Percentiles rank a stretch among this genome's conserved stretches.
Evolutionary conservation across 2,797 vertebrate species (phyloP).

Genomic region (Ptychadena robeensis): DNA sequence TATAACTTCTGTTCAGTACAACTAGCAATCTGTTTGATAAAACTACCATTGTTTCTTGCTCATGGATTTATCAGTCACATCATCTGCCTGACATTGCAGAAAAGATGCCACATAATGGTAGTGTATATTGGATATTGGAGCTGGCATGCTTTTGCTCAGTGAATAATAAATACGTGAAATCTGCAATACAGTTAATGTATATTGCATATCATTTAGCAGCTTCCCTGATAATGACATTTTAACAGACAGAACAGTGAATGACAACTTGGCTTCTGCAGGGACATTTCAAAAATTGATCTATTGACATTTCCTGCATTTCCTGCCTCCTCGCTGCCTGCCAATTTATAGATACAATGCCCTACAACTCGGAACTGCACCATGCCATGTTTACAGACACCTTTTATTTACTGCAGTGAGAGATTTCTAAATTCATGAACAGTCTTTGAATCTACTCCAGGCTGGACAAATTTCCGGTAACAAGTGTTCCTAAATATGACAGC

Average conservation of each 20-base stretch:
- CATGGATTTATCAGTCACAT: neutral
- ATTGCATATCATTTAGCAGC: neutral
- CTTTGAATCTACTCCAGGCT: neutral
- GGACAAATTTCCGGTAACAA: too few species aligned
- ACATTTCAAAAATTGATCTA: constrained; percentile 22
- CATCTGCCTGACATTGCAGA: neutral
- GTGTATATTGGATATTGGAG: neutral
- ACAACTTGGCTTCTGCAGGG: neutral
- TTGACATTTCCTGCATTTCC: constrained; percentile 24
- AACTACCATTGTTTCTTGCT: neutral
- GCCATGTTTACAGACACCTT: neutral
- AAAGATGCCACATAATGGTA: neutral
- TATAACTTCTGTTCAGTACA: neutral
- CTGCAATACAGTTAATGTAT: neutral
- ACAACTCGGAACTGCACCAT: neutral
- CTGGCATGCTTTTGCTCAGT: neutral
- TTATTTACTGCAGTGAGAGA: constrained; percentile 10
- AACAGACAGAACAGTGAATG: neutral
- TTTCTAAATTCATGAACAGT: neutral
- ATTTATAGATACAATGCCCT: neutral
- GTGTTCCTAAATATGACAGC: too few species aligned
- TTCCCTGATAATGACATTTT: constrained; percentile 29
- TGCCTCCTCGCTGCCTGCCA: neutral
- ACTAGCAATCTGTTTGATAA: neutral
- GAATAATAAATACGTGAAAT: neutral